Evolutionary conservation across 1,140 invertebrate species (phyloP), one percentile per base, ranked within the genome.

Genomic region (Eurosta solidaginis): DNA sequence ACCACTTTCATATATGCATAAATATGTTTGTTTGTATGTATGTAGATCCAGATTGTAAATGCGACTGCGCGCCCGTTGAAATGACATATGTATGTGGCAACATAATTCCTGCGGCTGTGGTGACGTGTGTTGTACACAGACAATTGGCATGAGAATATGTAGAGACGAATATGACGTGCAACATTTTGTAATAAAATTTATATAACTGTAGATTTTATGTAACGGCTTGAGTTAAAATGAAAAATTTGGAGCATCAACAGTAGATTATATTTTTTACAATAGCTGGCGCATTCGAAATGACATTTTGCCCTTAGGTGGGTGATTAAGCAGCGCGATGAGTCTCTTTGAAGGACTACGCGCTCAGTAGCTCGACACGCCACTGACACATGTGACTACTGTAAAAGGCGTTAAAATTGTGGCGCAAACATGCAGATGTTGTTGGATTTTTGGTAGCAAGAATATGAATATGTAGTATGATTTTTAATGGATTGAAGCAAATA

Each of bases 251-350:
- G 12, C 14, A 14, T 12, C 50, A 29, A 25, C 14, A 36, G 1
- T 12, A 29, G 6, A 6, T 36, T 36, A 40, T 68, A 22, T 68
- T 68, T 6, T 40, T 68, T 17, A 20, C 40, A 10, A 40, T 40
- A 10, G n/a, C 59, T 40, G 59, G 29, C 12, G 59, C 59, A 68
- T 20, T 20, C 36, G 9, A 68, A 68, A 22, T 68, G 59, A 68
- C 59, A 42, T 6, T 74, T 74, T 74, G 73, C 73, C 73, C 73
- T 47, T 27, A 44, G 44, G 73, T 74, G 73, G 73, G 73, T 74
- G 44, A 74, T 74, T 74, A 74, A 74, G 45, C 44, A 33, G 2
- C 22, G 33, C 36, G 59, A 68, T 68, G 33, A n/a, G 36, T 68
- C n/a, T 20, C 4, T 47, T 47, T 4, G 45, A 3, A 9, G 45